Percentiles rank a stretch among this genome's conserved stretches.
Evolutionary conservation across 2,797 vertebrate genomes (phyloP).

Genomic region (Muraenolepis orangiensis): DNA sequence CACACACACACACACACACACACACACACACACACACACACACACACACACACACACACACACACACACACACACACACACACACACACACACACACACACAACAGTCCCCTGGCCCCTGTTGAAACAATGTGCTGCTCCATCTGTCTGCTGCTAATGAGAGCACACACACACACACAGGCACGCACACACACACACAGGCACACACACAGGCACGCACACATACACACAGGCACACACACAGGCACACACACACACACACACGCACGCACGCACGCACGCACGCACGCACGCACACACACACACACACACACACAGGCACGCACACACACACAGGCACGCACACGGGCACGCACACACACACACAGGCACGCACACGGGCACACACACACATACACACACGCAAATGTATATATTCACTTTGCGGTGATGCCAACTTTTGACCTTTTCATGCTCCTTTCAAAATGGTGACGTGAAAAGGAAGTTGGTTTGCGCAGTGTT

Average conservation of each 20-base stretch:
- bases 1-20: neutral
- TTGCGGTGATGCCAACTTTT: too few relatives aligned
- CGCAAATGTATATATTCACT: neutral
- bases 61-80: neutral
- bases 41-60: too few relatives aligned
- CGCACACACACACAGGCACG: neutral
- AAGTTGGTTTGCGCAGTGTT: neutral
- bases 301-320: too few relatives aligned
- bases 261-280: too few relatives aligned
- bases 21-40: neutral
- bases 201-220: neutral
- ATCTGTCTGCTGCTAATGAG: too few relatives aligned
- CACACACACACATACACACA: neutral
- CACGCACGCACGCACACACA: too few relatives aligned
- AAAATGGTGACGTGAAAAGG: neutral
- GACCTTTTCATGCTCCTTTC: neutral
- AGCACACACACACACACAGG: neutral
- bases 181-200: neutral
- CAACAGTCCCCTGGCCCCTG: too few relatives aligned
- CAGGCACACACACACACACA: too few relatives aligned
- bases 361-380: too few relatives aligned
- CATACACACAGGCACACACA: neutral
- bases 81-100: too few relatives aligned
- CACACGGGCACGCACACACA: neutral
- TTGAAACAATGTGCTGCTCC: too few relatives aligned